These are phyloP conservation scores for Ariolimax columbianus DNA, from an alignment of 2,888 invertebrate genomes.

Conservation along the genomic window DNA sequence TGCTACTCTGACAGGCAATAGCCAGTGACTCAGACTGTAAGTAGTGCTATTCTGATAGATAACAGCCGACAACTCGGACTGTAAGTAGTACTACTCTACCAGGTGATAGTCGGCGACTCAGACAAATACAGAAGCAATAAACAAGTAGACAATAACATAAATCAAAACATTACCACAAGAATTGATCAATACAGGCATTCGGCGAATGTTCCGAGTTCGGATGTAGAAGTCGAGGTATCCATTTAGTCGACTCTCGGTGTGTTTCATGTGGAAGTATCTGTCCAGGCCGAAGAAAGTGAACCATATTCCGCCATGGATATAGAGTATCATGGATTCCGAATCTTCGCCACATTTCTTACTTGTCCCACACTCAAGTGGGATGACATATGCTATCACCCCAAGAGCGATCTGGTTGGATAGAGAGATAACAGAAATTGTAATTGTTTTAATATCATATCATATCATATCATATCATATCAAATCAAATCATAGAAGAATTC, in stretches of 20 bases:
- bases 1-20: too few species aligned
- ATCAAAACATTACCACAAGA: constrained; percentile 65
- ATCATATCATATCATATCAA: too few species aligned
- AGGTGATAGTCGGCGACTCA: too few species aligned
- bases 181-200: constrained; percentile 67
- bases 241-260: constrained; percentile 66
- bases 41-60: too few species aligned
- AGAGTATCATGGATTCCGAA: constrained; percentile 61
- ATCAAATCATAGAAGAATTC: too few species aligned
- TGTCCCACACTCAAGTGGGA: constrained; percentile 60
- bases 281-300: constrained; percentile 66
- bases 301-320: constrained; percentile 71
- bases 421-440: not conserved
- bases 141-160: not conserved
- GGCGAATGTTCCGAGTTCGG: constrained; percentile 65
- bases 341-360: constrained; percentile 51
- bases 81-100: too few species aligned
- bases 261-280: constrained; percentile 66
- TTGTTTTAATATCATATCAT: too few species aligned
- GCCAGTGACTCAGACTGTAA: too few species aligned
- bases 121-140: not conserved
- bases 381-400: constrained; percentile 61
- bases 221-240: constrained; percentile 75
- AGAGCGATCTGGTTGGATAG: constrained; percentile 59
- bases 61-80: too few species aligned